These are phyloP conservation scores for Helogale parvula DNA, from an alignment of 2,113 vertebrate species.

Conservation along the genomic window DNA sequence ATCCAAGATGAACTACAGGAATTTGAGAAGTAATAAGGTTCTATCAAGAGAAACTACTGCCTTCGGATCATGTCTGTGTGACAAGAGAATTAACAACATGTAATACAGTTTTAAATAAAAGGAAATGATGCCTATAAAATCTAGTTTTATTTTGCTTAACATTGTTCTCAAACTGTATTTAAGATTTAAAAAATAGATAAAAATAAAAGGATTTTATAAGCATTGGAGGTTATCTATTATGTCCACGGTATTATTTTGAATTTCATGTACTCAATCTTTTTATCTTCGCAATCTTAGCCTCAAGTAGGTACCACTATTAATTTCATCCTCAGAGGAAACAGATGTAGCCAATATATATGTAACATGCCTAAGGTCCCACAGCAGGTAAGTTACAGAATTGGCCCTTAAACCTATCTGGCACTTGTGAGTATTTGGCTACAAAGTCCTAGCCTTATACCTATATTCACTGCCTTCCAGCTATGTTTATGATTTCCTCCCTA, in stretches of 20 bases:
- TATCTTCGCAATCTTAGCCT: background rate
- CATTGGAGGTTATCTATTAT: background rate
- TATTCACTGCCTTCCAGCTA: background rate
- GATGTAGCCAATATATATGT: background rate
- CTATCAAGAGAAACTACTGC: background rate
- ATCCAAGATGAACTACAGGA: background rate
- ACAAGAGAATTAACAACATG: background rate
- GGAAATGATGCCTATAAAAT: background rate
- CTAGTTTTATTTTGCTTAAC: conserved; percentile 8
- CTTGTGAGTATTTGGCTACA: background rate
- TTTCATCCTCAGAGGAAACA: background rate
- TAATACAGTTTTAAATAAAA: background rate
- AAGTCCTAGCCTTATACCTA: background rate
- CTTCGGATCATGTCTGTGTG: background rate
- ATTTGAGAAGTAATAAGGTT: background rate
- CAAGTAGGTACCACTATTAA: background rate
- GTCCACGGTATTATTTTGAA: background rate
- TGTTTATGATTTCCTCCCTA: conserved; percentile 43
- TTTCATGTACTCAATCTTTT: background rate
- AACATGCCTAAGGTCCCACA: background rate
- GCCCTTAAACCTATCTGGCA: background rate
- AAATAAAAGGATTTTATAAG: background rate
- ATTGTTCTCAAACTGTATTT: background rate
- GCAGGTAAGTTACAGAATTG: background rate
- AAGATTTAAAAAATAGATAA: background rate